Evolutionary conservation across 2,888 invertebrate genomes (phyloP).

Genomic region (Andrena minutula): DNA sequence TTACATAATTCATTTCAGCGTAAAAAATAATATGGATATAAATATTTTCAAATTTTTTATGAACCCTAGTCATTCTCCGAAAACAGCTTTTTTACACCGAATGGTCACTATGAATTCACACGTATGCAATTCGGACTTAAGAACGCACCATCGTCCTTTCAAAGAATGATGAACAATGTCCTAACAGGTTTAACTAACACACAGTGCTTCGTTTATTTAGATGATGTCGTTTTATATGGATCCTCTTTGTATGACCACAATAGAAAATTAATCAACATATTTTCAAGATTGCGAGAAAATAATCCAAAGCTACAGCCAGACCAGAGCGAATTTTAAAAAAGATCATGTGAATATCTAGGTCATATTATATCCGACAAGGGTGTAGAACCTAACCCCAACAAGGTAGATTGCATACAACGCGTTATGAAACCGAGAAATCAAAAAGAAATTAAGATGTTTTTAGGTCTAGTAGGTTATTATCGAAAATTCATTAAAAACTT

Average conservation of each 20-base stretch:
- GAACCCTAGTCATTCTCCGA: not conserved
- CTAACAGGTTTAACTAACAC: conserved; percentile 56
- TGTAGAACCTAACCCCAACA: conserved; percentile 4
- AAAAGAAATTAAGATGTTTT: conserved; percentile 44
- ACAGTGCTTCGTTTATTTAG: conserved; percentile 17
- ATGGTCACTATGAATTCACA: too few species aligned
- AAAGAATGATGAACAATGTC: conserved; percentile 46
- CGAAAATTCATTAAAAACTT: conserved; percentile 49
- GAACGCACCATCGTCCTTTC: too few species aligned
- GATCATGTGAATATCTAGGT: conserved; percentile 5
- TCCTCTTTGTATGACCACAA: conserved; percentile 35
- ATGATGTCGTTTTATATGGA: conserved; percentile 50
- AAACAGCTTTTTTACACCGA: conserved; percentile 9
- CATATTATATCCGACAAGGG: conserved; percentile 4
- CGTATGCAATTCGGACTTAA: too few species aligned
- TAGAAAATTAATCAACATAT: conserved; percentile 13
- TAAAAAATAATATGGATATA: too few species aligned
- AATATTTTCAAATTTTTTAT: too few species aligned
- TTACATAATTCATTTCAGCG: too few species aligned
- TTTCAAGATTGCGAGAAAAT: conserved; percentile 41
- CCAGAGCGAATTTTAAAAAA: conserved; percentile 3
- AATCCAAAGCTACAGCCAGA: conserved; percentile 30
- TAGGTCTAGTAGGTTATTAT: conserved; percentile 22
- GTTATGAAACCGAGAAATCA: conserved; percentile 14
- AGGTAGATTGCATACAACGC: conserved; percentile 2